A percentile compares a stretch with the other conserved stretches of the same genome.
phyloP scores from a whole-genome alignment of 2,888 invertebrate genomes.

The Nowickia ferox region DNA sequence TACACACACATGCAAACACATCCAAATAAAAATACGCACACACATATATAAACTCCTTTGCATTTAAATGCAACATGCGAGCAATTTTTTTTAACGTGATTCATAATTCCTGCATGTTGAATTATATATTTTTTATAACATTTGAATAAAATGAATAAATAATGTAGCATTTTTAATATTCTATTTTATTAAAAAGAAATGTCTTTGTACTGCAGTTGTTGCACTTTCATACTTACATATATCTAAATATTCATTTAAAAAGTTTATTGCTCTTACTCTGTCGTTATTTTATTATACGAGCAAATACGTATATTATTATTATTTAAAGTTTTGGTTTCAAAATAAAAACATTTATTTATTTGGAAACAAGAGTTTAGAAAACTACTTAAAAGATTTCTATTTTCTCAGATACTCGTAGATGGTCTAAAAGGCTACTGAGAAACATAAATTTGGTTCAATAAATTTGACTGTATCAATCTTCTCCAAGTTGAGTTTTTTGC shows the following conservation, averaged over 20 bases:
- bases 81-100: slow-evolving; percentile 44
- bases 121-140: slow-evolving; percentile 21
- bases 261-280: slow-evolving; percentile 63
- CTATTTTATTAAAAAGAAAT: slow-evolving; percentile 29
- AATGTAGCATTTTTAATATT: slow-evolving; percentile 49
- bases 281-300: slow-evolving; percentile 3
- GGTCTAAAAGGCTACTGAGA: too few relatives aligned
- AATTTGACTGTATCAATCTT: too few relatives aligned
- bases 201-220: slow-evolving; percentile 26
- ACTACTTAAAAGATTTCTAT: background rate
- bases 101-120: slow-evolving; percentile 35
- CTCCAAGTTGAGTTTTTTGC: too few relatives aligned
- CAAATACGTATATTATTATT: background rate
- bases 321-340: background rate
- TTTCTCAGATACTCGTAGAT: background rate
- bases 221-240: slow-evolving; percentile 29
- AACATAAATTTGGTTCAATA: too few relatives aligned
- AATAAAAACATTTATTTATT: background rate
- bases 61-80: slow-evolving; percentile 40
- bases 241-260: slow-evolving; percentile 47
- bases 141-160: slow-evolving; percentile 55
- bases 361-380: background rate
- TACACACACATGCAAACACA: background rate
- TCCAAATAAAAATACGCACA: background rate
- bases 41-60: background rate